A percentile compares a stretch with the other conserved stretches of the same genome.
Conservation (phyloP, 1,140 invertebrate genomes). For the Ostrea edulis region DNA sequence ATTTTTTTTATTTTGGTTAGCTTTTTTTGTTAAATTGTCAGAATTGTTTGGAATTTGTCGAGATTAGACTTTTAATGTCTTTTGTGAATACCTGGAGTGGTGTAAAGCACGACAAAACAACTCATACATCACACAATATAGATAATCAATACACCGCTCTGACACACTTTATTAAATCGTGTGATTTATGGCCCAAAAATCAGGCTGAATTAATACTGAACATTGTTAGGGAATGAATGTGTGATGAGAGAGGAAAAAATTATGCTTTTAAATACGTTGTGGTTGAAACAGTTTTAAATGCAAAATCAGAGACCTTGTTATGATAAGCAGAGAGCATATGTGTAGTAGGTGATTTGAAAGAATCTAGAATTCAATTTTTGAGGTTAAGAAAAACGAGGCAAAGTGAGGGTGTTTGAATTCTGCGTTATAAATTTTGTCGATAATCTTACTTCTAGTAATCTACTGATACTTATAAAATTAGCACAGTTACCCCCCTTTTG, state of each 20-base stretch:
- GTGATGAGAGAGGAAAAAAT: background rate
- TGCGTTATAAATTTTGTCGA: too few species aligned
- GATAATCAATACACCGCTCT: background rate
- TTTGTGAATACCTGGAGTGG: background rate
- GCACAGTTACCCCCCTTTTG: too few species aligned
- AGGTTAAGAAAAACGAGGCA: too few species aligned
- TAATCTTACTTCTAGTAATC: too few species aligned
- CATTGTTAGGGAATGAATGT: background rate
- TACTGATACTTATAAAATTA: too few species aligned
- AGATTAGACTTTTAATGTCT: background rate
- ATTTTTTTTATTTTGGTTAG: too few species aligned
- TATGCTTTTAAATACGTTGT: background rate
- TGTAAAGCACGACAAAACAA: background rate
- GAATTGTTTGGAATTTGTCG: background rate
- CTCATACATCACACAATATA: background rate
- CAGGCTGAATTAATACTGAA: background rate
- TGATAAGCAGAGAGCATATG: too few species aligned
- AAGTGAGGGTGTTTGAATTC: too few species aligned
- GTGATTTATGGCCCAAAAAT: background rate
- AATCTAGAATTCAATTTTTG: too few species aligned
- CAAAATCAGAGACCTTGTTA: background rate
- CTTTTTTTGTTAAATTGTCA: background rate
- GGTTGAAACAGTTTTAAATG: background rate
- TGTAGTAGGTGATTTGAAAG: too few species aligned
- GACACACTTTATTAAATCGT: slow-evolving; percentile 18